Evolutionary conservation across 2,113 vertebrate species (phyloP), one percentile per base, ranked within the genome.

Genomic region (Anhinga anhinga): DNA sequence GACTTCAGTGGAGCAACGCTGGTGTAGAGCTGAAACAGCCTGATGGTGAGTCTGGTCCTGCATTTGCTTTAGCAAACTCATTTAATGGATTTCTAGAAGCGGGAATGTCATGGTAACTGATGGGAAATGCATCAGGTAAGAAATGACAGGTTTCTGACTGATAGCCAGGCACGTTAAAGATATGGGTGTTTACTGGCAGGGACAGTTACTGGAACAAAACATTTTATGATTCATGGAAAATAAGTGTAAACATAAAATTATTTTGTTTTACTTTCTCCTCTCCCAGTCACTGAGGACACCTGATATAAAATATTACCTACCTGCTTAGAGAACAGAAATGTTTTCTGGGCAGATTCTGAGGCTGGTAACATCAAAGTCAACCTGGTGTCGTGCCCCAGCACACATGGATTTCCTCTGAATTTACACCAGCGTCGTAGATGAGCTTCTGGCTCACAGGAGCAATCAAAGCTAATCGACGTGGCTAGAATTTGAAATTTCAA

Each of bases 401-500:
- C 4, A 1, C 8, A 7, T 10, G 32, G 59, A 74, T 71, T 83
- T 93, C 17, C 50, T 95, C 34, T 82, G 78, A 78, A 27, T 86
- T 96, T 91, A 55, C 42, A 83, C 42, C 73, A 22, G n/a, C 8
- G 0, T 38, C 6, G 9, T 29, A 53, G 94, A 85, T 66, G 91
- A 96, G 87, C 66, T 89, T 55, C 82, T 90, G 84, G 86, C 93
- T 95, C 82, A 77, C 0, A 0, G 70, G 95, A 95, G 89, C 82
- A 95, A 93, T 96, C 94, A 95, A 84, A 95, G 45, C 45, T 91
- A 82, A 95, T 84, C 5, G 19, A 85, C 49, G n/a, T 95, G 87
- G 58, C 82, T 93, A 58, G 95, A 96, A 97, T 96, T 49, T 86
- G 91, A 74, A 95, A 87, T 92, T 81, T 95, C 62, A 85, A 13